phyloP scores from a whole-genome alignment of 2,113 vertebrate genomes.

The Tetraodon nigroviridis region DNA sequence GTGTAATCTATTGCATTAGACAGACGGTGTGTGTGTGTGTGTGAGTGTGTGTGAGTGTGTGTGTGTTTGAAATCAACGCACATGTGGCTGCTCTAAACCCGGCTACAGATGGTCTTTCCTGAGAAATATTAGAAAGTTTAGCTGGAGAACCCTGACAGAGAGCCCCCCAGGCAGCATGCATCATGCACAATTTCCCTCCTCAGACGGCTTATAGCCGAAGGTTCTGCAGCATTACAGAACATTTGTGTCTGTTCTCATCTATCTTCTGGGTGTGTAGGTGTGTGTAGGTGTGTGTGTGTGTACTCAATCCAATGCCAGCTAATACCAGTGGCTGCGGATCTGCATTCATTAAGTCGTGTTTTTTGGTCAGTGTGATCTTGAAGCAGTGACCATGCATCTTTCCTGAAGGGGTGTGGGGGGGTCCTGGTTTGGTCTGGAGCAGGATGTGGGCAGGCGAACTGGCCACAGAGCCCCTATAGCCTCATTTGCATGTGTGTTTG shows the following conservation, averaged over 20 bases:
- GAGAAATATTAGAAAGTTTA: too few relatives aligned
- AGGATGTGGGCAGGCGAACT: conserved; percentile 67
- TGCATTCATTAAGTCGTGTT: background rate
- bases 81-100: conserved; percentile 11
- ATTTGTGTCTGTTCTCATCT: conserved; percentile 57
- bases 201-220: conserved; percentile 52
- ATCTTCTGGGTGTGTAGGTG: background rate
- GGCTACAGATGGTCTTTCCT: conserved; percentile 23
- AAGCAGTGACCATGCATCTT: conserved; percentile 15
- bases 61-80: conserved; percentile 14
- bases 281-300: conserved; percentile 1
- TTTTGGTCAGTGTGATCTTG: conserved; percentile 29
- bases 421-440: conserved; percentile 57
- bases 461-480: conserved; percentile 55
- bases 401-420: conserved; percentile 51
- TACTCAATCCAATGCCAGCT: too few relatives aligned
- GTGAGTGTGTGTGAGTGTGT: background rate
- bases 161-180: conserved; percentile 44
- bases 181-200: conserved; percentile 53
- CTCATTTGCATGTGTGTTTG: conserved; percentile 53
- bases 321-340: background rate
- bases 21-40: background rate
- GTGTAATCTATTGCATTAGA: conserved; percentile 6
- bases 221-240: conserved; percentile 45
- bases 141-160: conserved; percentile 12